A percentile compares a stretch with the other conserved stretches of the same genome.
Conservation (phyloP, 2,888 invertebrate genomes). For the Cataglyphis cursor region DNA sequence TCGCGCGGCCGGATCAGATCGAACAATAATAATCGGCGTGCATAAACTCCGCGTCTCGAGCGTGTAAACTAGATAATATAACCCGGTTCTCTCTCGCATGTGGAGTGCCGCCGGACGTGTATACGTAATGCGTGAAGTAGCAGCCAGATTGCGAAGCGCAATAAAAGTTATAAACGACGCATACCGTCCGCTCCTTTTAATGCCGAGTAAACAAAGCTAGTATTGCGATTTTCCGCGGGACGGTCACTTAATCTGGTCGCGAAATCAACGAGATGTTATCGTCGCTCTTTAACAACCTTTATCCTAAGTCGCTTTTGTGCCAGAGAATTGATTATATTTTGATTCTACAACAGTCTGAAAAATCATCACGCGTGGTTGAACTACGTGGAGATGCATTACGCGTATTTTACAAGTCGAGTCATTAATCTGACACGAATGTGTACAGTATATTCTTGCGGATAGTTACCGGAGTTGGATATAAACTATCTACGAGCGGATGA, state of each 20-base stretch:
- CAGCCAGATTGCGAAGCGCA: background rate
- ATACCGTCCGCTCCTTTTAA: constrained; percentile 2
- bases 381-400: background rate
- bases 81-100: background rate
- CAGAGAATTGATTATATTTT: background rate
- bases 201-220: constrained; percentile 1
- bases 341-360: background rate
- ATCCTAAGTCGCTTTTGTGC: background rate
- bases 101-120: constrained; percentile 2
- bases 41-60: constrained; percentile 7
- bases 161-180: constrained; percentile 5
- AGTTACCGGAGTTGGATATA: constrained; percentile 6
- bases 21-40: constrained; percentile 13
- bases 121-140: constrained; percentile 20
- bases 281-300: too few species aligned
- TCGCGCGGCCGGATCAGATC: constrained; percentile 4
- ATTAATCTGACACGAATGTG: constrained; percentile 9
- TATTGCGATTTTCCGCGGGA: background rate
- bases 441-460: background rate
- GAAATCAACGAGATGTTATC: background rate
- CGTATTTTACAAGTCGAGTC: background rate
- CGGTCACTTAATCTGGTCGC: background rate
- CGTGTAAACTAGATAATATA: constrained; percentile 30
- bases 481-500: constrained; percentile 15
- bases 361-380: background rate